Base-by-base conservation (phyloP, 2,888 invertebrate species). In the Rhodophaea formosa region DNA sequence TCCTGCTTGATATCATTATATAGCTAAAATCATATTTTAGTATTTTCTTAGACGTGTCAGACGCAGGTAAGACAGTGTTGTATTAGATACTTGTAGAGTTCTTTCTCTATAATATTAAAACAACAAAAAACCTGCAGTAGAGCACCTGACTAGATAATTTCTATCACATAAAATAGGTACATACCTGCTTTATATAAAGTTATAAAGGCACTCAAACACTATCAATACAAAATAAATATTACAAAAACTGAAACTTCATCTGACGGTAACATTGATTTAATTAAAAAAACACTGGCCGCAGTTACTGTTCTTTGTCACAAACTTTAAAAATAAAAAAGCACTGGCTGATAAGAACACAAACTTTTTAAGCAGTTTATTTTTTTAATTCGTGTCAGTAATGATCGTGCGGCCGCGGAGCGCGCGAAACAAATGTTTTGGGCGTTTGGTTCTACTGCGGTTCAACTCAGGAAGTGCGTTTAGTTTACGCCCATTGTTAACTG, bases 391-490 rank as follows among this genome's bases (percentile, higher is more conserved):
- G 16, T 12, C 12, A 3, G 16, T 15, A 35, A 32, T 49, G 49
- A 32, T 15, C 15, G 58, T 53, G 61, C 59, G 46, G 29, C 52
- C 53, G 39, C 58, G 43, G 30, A 58, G 52, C 63, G 59, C 58
- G 59, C 59, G 56, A 60, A 63, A 56, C 57, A 49, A 61, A 55
- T 61, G 61, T 52, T 59, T 54, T 49, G 42, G 49, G 43, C 29
- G 44, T 49, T 53, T 16, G 30, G 59, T 43, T 47, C 53, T 52
- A 49, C 55, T 51, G 43, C 46, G 44, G 44, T 51, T 53, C 44
- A 57, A 59, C 51, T 51, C 51, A 51, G 59, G 61, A 61, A 57
- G 43, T 55, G 55, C 23, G 46, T 61, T 59, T 59, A 56, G 55
- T 55, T 39, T 51, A 51, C 46, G 46, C 35, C 16, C 51, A 51